phyloP scores from a whole-genome alignment of 2,888 invertebrate species.

The Unio pictorum region DNA sequence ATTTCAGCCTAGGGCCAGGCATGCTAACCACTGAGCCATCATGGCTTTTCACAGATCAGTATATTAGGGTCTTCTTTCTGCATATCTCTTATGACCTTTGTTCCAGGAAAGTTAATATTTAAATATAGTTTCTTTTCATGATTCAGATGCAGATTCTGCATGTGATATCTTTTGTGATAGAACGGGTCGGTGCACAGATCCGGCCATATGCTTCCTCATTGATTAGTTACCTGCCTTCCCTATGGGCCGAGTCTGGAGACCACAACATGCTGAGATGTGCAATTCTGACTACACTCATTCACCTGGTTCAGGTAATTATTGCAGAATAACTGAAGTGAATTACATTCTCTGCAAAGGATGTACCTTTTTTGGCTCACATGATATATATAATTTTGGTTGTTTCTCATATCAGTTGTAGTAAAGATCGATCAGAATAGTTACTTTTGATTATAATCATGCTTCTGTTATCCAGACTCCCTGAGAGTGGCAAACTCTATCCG shows the following conservation, averaged over 20 bases:
- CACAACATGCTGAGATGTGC: conserved; percentile 93
- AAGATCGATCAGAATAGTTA: too few species aligned
- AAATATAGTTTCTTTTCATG: conserved; percentile 23
- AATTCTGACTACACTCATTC: conserved; percentile 88
- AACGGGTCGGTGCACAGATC: conserved; percentile 85
- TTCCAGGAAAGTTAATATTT: too few species aligned
- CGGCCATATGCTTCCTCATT: conserved; percentile 81
- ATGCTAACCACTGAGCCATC: too few species aligned
- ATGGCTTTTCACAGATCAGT: too few species aligned
- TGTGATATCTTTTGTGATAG: conserved; percentile 90
- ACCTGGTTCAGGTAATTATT: conserved; percentile 81
- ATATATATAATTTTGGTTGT: not conserved
- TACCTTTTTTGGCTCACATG: not conserved
- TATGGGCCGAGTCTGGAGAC: conserved; percentile 90
- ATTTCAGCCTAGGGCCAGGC: too few species aligned
- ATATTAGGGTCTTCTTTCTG: too few species aligned
- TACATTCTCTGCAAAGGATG: not conserved
- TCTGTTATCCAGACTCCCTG: too few species aligned
- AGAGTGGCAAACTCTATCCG: too few species aligned
- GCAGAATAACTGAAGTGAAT: not conserved
- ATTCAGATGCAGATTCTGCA: conserved; percentile 89
- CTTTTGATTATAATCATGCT: too few species aligned
- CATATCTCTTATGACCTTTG: too few species aligned
- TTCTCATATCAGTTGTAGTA: too few species aligned
- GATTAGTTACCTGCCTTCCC: conserved; percentile 85